A percentile compares a stretch with the other conserved stretches of the same genome.
These are phyloP conservation scores for Elegia similella DNA, from an alignment of 2,888 invertebrate genomes.

Conservation along the genomic window DNA sequence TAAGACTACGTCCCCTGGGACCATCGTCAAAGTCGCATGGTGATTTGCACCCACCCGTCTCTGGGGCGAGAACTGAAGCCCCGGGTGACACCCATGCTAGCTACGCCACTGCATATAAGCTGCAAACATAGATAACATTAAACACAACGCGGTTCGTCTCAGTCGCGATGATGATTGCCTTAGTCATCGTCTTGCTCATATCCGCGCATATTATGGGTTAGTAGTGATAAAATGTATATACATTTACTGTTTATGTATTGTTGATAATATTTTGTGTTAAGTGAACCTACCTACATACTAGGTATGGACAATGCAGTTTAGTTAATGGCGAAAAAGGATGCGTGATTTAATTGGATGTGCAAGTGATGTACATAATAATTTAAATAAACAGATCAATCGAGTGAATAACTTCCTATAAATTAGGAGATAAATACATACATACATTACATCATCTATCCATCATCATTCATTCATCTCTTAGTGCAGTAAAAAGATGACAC, in stretches of 20 bases:
- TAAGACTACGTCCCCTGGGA: no score
- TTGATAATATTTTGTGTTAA: background rate
- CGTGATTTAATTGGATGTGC: background rate
- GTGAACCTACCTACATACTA: no score
- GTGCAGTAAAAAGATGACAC: no score
- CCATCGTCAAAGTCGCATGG: no score
- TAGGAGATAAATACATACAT: no score
- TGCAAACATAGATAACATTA: slow-evolving; percentile 2
- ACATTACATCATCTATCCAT: no score
- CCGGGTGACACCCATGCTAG: no score
- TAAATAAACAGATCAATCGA: background rate
- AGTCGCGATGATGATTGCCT: slow-evolving; percentile 9
- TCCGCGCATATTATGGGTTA: slow-evolving; percentile 7
- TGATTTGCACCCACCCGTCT: no score
- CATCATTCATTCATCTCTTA: no score
- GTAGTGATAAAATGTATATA: background rate
- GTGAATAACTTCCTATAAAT: no score
- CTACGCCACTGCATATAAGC: slow-evolving; percentile 1
- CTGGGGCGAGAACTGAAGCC: no score
- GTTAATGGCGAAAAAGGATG: background rate
- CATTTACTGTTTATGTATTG: background rate
- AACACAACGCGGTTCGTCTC: background rate
- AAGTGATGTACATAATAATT: background rate
- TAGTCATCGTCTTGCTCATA: slow-evolving; percentile 11
- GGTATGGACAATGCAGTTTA: background rate